These are phyloP conservation scores for Malurus cyaneus DNA, from an alignment of 2,113 vertebrate species.

Conservation along the genomic window DNA sequence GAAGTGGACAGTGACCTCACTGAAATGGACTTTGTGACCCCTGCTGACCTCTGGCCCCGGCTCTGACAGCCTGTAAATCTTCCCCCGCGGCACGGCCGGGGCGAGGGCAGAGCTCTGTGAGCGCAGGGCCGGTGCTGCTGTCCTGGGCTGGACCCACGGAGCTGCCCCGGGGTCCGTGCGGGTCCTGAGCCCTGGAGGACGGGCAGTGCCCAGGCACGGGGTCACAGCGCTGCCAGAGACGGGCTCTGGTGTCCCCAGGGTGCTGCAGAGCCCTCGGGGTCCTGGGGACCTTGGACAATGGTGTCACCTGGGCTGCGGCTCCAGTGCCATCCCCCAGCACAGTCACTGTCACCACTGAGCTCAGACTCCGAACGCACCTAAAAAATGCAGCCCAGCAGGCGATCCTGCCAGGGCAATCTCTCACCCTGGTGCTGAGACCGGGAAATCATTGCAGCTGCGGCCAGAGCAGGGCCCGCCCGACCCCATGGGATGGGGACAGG, in stretches of 20 bases:
- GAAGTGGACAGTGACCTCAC: conserved; percentile 79
- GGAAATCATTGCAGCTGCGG: too few relatives aligned
- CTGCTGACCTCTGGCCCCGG: conserved; percentile 78
- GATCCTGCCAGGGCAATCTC: too few relatives aligned
- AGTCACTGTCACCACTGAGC: not conserved
- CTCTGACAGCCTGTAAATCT: conserved; percentile 84
- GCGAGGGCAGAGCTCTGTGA: not conserved
- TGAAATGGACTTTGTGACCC: conserved; percentile 83
- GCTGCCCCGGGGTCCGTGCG: not conserved
- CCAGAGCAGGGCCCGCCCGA: too few relatives aligned
- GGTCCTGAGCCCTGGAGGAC: not conserved
- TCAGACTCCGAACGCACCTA: too few relatives aligned
- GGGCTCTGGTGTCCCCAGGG: fast-evolving
- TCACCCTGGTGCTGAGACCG: too few relatives aligned
- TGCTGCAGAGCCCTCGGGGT: not conserved
- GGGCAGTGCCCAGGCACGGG: fast-evolving
- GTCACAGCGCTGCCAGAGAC: not conserved
- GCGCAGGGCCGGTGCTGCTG: fast-evolving
- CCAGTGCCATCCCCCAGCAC: not conserved
- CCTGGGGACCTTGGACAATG: not conserved
- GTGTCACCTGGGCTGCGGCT: not conserved
- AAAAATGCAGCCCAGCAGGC: too few relatives aligned
- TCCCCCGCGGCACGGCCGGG: conserved; percentile 52
- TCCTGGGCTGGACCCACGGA: fast-evolving
- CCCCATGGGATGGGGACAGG: too few relatives aligned